Evolutionary conservation across 2,113 vertebrate genomes (phyloP).

Genomic region (Notothenia coriiceps): DNA sequence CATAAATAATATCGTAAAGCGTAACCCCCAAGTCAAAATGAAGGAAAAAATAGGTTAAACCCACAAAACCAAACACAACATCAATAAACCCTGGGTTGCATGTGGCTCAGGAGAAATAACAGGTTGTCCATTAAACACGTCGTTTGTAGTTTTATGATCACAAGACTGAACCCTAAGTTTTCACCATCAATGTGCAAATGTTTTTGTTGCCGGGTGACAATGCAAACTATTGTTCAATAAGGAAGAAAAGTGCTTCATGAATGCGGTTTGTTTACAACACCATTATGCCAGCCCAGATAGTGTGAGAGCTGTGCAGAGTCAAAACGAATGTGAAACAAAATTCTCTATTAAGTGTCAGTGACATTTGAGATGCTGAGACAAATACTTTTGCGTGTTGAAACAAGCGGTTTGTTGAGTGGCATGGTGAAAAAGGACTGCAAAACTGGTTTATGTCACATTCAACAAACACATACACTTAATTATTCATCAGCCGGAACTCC

Average conservation of each 20-base stretch:
- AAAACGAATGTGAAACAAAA: constrained; percentile 27
- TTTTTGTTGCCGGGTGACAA: neutral
- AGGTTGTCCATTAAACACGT: neutral
- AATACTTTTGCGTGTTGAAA: constrained; percentile 13
- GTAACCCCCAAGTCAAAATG: neutral
- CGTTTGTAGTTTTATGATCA: too few species aligned
- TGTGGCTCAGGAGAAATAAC: neutral
- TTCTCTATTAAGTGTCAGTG: neutral
- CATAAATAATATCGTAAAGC: neutral
- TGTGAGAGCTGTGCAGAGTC: neutral
- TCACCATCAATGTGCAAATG: neutral
- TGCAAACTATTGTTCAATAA: too few species aligned
- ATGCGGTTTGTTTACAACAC: neutral
- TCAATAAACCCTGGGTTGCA: fast-evolving
- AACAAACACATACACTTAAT: neutral
- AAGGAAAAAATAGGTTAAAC: neutral
- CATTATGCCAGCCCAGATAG: fast-evolving
- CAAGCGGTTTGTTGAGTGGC: neutral
- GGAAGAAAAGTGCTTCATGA: neutral
- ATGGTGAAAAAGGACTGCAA: neutral
- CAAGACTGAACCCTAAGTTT: neutral
- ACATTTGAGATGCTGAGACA: neutral
- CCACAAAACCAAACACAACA: neutral
- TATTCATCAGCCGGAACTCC: neutral
- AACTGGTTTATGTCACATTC: constrained; percentile 14